Conservation (phyloP, 2,113 vertebrate species). For the Caranx melampygus region DNA sequence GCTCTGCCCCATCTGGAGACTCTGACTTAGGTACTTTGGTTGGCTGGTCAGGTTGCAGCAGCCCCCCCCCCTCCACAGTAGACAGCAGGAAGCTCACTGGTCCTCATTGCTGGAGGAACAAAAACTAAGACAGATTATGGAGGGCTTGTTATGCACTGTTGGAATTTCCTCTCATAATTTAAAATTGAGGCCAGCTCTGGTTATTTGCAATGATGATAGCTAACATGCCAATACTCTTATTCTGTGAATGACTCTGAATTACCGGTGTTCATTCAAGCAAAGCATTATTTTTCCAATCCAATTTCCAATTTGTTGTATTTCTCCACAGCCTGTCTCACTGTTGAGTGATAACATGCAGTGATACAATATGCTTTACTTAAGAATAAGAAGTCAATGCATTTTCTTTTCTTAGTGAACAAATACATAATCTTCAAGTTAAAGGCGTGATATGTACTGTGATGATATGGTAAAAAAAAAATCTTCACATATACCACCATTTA, state of each 20-base stretch:
- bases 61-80: constrained; percentile 10
- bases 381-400: not conserved
- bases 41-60: constrained; percentile 16
- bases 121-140: constrained; percentile 13
- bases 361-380: not conserved
- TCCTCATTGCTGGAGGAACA: not conserved
- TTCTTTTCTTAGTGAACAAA: not conserved
- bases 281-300: not conserved
- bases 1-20: constrained; percentile 37
- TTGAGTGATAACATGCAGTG: not conserved
- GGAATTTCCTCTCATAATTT: not conserved
- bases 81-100: constrained; percentile 16
- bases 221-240: not conserved
- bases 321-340: not conserved
- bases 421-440: not conserved
- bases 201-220: not conserved
- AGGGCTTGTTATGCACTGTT: not conserved
- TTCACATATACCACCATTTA: not conserved
- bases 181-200: not conserved
- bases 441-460: not conserved
- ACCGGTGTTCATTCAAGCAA: not conserved
- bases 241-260: not conserved
- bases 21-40: constrained; percentile 41
- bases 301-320: not conserved
- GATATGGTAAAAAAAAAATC: not conserved